These are phyloP conservation scores for Trilocha varians DNA, from an alignment of 2,888 invertebrate genomes.

Conservation along the genomic window DNA sequence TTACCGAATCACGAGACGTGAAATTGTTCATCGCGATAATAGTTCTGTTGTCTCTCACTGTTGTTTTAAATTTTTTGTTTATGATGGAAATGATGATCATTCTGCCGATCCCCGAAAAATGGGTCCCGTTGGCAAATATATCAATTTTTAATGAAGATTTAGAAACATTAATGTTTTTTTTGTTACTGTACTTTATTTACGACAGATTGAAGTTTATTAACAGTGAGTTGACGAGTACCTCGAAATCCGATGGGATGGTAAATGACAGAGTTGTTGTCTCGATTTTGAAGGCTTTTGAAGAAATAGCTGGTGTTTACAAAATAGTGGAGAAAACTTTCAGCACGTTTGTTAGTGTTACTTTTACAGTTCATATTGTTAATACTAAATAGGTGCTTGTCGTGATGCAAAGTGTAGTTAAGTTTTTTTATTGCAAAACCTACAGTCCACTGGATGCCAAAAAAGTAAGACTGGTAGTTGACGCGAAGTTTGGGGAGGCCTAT, in stretches of 20 bases:
- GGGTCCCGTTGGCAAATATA: background rate
- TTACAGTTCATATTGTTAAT: no score
- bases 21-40: background rate
- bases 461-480: no score
- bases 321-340: conserved; percentile 1
- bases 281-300: conserved; percentile 1
- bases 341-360: conserved; percentile 1
- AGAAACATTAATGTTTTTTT: background rate
- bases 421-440: no score
- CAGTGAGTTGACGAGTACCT: background rate
- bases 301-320: background rate
- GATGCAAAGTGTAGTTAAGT: no score
- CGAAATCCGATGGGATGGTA: background rate
- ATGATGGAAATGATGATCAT: background rate
- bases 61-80: background rate
- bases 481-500: no score
- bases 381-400: no score
- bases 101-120: background rate
- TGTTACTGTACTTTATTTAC: background rate
- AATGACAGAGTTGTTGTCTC: background rate
- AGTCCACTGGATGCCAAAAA: no score
- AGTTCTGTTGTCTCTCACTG: background rate
- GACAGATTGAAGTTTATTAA: conserved; percentile 3
- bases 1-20: background rate
- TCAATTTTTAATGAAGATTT: background rate